phyloP scores from a whole-genome alignment of 2,888 invertebrate species.

The Drosophila pseudotalamancana region DNA sequence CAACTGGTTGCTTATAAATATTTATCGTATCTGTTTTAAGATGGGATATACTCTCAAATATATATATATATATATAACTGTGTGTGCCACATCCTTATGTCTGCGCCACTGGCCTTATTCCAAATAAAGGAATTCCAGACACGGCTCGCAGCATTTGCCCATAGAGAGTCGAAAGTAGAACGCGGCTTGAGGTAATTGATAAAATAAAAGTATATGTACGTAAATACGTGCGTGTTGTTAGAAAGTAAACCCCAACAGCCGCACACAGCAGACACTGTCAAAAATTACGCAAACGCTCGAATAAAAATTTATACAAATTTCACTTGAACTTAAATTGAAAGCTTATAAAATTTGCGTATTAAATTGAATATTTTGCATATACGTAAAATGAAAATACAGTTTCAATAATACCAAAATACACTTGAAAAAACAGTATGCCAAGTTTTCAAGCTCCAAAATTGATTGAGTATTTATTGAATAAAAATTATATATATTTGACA shows the following conservation, averaged over 20 bases:
- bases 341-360: too few relatives aligned
- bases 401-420: background rate
- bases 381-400: too few relatives aligned
- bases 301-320: background rate
- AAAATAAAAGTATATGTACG: conserved; percentile 17
- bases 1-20: conserved; percentile 74
- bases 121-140: conserved; percentile 61
- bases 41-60: conserved; percentile 28
- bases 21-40: conserved; percentile 63
- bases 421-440: background rate
- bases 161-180: conserved; percentile 72
- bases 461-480: background rate
- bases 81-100: conserved; percentile 67
- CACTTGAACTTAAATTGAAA: too few relatives aligned
- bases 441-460: background rate
- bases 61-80: background rate
- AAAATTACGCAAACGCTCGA: conserved; percentile 15
- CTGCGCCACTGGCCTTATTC: conserved; percentile 73
- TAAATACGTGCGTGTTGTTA: conserved; percentile 61
- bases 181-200: conserved; percentile 61
- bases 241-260: conserved; percentile 61
- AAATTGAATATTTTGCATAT: background rate
- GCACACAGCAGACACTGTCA: conserved; percentile 16
- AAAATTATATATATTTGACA: background rate
- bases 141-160: conserved; percentile 41